Conservation (phyloP, 2,113 vertebrate genomes). For the Indri indri region DNA sequence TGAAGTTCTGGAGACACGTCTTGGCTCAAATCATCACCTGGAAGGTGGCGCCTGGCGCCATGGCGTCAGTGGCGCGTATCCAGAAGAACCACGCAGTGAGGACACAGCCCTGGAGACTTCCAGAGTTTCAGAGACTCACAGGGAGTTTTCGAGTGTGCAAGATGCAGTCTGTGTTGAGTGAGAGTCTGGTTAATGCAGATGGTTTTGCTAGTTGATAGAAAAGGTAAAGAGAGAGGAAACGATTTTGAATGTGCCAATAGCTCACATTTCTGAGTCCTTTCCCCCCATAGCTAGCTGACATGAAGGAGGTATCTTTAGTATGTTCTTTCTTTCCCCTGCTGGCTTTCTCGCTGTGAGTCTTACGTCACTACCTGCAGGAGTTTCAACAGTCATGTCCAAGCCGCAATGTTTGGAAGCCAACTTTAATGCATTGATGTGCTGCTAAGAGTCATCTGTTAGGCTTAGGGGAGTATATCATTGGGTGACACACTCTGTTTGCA, state of each 20-base stretch:
- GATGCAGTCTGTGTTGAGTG: neutral
- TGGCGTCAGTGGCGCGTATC: fast-evolving
- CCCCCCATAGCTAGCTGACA: neutral
- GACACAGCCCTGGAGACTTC: neutral
- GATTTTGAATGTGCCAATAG: neutral
- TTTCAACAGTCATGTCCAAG: neutral
- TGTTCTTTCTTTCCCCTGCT: neutral
- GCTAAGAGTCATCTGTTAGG: neutral
- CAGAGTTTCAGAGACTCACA: neutral
- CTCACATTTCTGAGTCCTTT: neutral
- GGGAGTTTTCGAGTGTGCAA: neutral
- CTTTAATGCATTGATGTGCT: neutral
- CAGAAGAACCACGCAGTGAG: fast-evolving
- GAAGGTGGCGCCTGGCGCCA: fast-evolving
- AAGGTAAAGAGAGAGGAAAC: neutral
- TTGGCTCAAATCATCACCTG: neutral
- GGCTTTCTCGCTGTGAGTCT: slow-evolving; percentile 26
- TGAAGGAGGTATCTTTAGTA: neutral
- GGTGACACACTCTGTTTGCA: neutral
- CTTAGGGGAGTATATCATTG: neutral
- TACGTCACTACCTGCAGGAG: neutral
- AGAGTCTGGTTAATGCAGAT: neutral
- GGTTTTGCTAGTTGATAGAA: neutral
- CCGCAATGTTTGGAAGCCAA: neutral
- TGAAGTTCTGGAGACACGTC: neutral